phyloP scores from a whole-genome alignment of 2,797 vertebrate species.

The Rhabdomys pumilio region DNA sequence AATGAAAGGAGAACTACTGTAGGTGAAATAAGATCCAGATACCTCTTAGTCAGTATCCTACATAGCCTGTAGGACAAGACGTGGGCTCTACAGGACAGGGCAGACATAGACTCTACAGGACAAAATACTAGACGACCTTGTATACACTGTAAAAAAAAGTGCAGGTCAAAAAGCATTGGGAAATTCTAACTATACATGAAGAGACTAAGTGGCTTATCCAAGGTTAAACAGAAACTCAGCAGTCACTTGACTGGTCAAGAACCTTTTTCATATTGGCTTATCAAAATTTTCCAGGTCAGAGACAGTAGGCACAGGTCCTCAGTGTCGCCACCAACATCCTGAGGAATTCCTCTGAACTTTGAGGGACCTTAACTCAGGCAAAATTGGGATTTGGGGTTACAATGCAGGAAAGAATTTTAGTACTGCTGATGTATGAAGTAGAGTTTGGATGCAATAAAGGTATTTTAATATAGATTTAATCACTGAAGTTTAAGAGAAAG shows the following conservation, averaged over 20 bases:
- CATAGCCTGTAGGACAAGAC: neutral
- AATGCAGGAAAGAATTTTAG: neutral
- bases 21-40: neutral
- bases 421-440: neutral
- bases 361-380: neutral
- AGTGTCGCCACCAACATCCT: neutral
- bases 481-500: neutral
- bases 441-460: neutral
- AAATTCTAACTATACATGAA: slow-evolving; percentile 6
- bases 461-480: neutral
- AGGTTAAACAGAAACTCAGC: neutral
- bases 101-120: neutral
- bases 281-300: neutral
- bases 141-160: neutral
- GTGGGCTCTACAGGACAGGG: neutral
- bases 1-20: slow-evolving; percentile 50
- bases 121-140: neutral
- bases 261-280: neutral
- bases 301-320: neutral
- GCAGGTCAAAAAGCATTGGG: neutral
- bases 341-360: neutral
- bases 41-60: neutral
- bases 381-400: neutral
- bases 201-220: neutral
- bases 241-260: neutral